These are phyloP conservation scores for Agonopterix alstromeriana DNA, from an alignment of 2,888 invertebrate genomes.

Conservation along the genomic window DNA sequence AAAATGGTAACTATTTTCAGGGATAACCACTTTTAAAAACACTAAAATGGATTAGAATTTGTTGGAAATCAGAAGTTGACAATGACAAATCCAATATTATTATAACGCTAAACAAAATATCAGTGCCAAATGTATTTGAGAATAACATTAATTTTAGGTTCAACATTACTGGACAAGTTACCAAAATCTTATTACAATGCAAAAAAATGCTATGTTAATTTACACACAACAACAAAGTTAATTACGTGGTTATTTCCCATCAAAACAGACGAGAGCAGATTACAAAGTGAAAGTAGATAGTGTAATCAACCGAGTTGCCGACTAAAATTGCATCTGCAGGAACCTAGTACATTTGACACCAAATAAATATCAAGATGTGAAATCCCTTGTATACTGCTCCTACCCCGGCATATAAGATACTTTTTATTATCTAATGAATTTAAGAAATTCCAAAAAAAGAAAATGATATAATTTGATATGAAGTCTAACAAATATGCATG, in stretches of 20 bases:
- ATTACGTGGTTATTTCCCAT: background rate
- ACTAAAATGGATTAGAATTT: conserved; percentile 1
- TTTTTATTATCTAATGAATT: conserved; percentile 55
- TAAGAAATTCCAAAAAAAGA: conserved; percentile 43
- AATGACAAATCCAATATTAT: conserved; percentile 3
- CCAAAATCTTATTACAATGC: conserved; percentile 4
- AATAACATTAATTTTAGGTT: background rate
- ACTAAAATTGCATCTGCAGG: background rate
- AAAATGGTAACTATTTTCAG: conserved; percentile 75
- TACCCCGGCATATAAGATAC: conserved; percentile 56
- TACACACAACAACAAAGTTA: conserved; percentile 1
- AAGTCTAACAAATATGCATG: conserved; percentile 64
- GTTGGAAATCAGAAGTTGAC: background rate
- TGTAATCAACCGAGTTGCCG: background rate
- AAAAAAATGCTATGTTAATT: conserved; percentile 2
- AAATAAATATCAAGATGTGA: conserved; percentile 33
- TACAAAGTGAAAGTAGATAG: background rate
- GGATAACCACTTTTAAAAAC: conserved; percentile 58
- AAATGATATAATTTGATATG: conserved; percentile 45
- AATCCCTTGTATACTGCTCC: conserved; percentile 58
- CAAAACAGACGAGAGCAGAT: too few species aligned
- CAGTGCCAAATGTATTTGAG: conserved; percentile 5
- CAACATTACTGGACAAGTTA: conserved; percentile 4
- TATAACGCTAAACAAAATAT: conserved; percentile 2
- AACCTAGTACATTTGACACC: conserved; percentile 20